Percentiles rank a stretch among this genome's conserved stretches.
Evolutionary conservation across 2,113 vertebrate species (phyloP).

Genomic region (Cygnus atratus): DNA sequence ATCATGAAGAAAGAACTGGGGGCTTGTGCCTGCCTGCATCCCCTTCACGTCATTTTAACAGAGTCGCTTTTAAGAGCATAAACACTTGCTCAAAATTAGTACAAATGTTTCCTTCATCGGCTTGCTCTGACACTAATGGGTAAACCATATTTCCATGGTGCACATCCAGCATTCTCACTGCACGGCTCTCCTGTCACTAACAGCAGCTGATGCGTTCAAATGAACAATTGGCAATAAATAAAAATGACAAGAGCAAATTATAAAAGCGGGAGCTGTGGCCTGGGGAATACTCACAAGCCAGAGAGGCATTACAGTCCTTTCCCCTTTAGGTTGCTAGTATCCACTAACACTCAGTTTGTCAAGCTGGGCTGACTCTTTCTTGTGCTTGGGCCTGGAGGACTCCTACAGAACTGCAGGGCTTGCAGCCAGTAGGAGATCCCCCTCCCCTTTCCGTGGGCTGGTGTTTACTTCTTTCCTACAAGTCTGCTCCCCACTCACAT

Average conservation of each 20-base stretch:
- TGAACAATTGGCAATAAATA: slow-evolving; percentile 64
- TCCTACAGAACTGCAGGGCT: neutral
- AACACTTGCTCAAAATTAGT: slow-evolving; percentile 50
- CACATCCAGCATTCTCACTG: slow-evolving; percentile 23
- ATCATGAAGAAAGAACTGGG: neutral
- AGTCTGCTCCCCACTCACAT: neutral
- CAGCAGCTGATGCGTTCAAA: slow-evolving; percentile 5
- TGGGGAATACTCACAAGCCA: slow-evolving; percentile 32
- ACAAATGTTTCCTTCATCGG: slow-evolving; percentile 49
- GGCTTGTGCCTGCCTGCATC: neutral
- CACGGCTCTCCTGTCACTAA: slow-evolving; percentile 19
- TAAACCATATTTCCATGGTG: slow-evolving; percentile 56
- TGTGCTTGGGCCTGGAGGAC: slow-evolving; percentile 27
- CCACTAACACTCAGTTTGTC: slow-evolving; percentile 53
- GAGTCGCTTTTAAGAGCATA: slow-evolving; percentile 30
- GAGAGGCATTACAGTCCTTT: slow-evolving; percentile 25
- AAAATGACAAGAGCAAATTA: slow-evolving; percentile 56
- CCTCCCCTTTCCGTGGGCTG: neutral
- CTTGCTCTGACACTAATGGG: slow-evolving; percentile 51
- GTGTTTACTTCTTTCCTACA: slow-evolving; percentile 45
- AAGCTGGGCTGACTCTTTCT: slow-evolving; percentile 39
- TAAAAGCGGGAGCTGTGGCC: slow-evolving; percentile 31
- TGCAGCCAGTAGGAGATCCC: slow-evolving; percentile 12
- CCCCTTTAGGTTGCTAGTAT: slow-evolving; percentile 18
- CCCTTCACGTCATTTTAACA: slow-evolving; percentile 29